phyloP scores from a whole-genome alignment of 92 coral and sea anemone species.

The Parazoanthus swiftii region DNA sequence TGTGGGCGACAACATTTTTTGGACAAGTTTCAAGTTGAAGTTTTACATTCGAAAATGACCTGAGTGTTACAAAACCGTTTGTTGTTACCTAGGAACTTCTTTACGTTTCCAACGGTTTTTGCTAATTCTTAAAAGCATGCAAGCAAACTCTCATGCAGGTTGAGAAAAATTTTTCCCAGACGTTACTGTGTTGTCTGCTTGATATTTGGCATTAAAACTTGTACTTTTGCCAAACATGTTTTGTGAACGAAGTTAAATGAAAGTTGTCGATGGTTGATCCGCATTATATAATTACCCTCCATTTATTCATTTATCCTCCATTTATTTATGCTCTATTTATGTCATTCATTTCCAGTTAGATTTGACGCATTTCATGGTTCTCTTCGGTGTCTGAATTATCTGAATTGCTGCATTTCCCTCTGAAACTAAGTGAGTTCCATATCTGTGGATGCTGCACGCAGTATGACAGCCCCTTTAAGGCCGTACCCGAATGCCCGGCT shows the following conservation, averaged over 20 bases:
- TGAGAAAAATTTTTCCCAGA: not conserved
- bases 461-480: slow-evolving; percentile 65
- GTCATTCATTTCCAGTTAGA: not conserved
- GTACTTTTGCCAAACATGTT: not conserved
- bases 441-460: slow-evolving; percentile 81
- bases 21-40: not conserved
- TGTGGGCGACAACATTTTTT: too few species aligned
- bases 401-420: slow-evolving; percentile 43
- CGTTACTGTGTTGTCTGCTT: not conserved
- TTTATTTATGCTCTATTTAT: not conserved
- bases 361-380: slow-evolving; percentile 2
- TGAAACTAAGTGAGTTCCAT: slow-evolving; percentile 43
- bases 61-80: not conserved
- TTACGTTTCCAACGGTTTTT: not conserved
- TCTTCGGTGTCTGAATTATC: slow-evolving; percentile 5
- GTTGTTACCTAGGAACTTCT: not conserved
- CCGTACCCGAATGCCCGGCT: slow-evolving; percentile 59
- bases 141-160: slow-evolving; percentile 3
- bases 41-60: not conserved
- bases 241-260: too few species aligned
- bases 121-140: not conserved
- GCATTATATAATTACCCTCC: not conserved
- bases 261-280: not conserved
- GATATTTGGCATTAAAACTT: not conserved
- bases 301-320: too few species aligned